Evolutionary conservation across 2,797 vertebrate genomes (phyloP).

Genomic region (Hemitrygon akajei): DNA sequence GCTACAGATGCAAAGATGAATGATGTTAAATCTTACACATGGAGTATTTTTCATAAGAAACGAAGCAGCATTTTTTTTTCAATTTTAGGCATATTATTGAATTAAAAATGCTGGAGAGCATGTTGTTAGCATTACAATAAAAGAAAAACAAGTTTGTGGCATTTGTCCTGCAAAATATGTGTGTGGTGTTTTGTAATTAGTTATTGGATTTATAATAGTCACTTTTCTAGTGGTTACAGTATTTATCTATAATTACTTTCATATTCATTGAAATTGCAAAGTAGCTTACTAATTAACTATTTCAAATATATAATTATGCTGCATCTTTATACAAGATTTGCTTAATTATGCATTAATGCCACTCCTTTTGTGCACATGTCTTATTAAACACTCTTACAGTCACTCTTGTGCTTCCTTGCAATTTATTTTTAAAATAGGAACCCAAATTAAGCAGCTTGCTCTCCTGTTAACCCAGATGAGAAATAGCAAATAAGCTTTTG

Average conservation of each 20-base stretch:
- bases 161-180: conserved; percentile 74
- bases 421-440: conserved; percentile 85
- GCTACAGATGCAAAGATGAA: neutral
- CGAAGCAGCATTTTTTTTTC: neutral
- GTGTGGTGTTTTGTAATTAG: conserved; percentile 82
- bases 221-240: conserved; percentile 80
- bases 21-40: neutral
- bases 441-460: conserved; percentile 77
- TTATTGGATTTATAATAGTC: conserved; percentile 81
- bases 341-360: conserved; percentile 84
- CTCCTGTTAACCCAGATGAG: neutral
- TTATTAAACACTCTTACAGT: conserved; percentile 96
- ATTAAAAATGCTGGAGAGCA: conserved; percentile 62
- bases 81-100: conserved; percentile 46
- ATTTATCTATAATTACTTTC: conserved; percentile 86
- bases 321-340: conserved; percentile 91
- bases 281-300: conserved; percentile 90
- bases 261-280: conserved; percentile 85
- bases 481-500: neutral
- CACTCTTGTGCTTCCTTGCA: conserved; percentile 93
- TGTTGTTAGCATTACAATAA: conserved; percentile 61
- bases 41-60: neutral
- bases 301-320: conserved; percentile 95
- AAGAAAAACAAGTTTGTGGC: conserved; percentile 71
- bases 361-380: conserved; percentile 82